These are phyloP conservation scores for Drosophila prostipennis DNA, from an alignment of 2,888 invertebrate species.

Conservation along the genomic window DNA sequence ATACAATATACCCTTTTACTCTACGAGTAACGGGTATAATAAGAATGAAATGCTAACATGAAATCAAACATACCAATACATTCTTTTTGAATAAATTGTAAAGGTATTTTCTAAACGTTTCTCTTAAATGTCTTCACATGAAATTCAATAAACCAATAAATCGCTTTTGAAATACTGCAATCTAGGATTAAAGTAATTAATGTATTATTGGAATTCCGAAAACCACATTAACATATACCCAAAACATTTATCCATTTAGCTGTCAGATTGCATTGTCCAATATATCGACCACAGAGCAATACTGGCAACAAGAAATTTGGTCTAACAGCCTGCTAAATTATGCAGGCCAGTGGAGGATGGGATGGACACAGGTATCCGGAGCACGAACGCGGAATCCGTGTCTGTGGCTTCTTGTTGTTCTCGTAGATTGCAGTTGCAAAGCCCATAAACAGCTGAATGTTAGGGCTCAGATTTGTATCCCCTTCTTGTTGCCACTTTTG, in stretches of 20 bases:
- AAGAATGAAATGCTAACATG: too few species aligned
- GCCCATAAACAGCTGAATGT: slow-evolving; percentile 37
- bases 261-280: slow-evolving; percentile 3
- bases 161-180: not conserved
- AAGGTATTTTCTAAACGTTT: too few species aligned
- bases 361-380: slow-evolving; percentile 26
- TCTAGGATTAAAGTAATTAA: not conserved
- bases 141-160: not conserved
- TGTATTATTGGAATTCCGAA: not conserved
- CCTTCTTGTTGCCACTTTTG: slow-evolving; percentile 28
- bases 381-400: slow-evolving; percentile 22
- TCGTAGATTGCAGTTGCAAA: slow-evolving; percentile 36
- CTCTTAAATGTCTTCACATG: not conserved
- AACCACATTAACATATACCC: slow-evolving; percentile 13
- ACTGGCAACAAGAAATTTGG: slow-evolving; percentile 39
- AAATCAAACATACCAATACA: too few species aligned
- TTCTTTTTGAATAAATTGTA: not conserved
- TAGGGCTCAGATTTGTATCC: slow-evolving; percentile 53
- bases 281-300: slow-evolving; percentile 42
- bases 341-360: slow-evolving; percentile 26
- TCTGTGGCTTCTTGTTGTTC: slow-evolving; percentile 51
- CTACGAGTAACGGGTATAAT: too few species aligned
- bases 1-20: too few species aligned
- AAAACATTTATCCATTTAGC: slow-evolving; percentile 3
- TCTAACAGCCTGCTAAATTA: slow-evolving; percentile 44